A percentile compares a stretch with the other conserved stretches of the same genome.
Evolutionary conservation across 2,888 invertebrate species (phyloP).

Genomic region (Rhyacophila evoluta): DNA sequence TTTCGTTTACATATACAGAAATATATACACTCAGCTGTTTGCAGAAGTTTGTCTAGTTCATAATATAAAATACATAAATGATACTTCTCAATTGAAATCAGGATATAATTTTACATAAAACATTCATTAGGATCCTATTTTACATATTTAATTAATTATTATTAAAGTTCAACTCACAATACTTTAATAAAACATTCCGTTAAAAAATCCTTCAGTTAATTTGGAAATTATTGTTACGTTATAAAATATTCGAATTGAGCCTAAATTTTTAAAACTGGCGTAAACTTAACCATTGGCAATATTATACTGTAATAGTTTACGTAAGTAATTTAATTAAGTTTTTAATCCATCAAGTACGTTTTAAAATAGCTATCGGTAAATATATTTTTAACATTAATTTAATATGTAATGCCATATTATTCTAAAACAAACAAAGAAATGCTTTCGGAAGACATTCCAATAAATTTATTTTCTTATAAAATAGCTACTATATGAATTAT

Average conservation of each 20-base stretch:
- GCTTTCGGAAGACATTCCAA: conserved; percentile 42
- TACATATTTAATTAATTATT: background rate
- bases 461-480: conserved; percentile 29
- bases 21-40: no score
- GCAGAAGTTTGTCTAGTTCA: no score
- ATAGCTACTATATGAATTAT: background rate
- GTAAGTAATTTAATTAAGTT: background rate
- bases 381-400: background rate
- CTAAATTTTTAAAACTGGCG: background rate
- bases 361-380: background rate
- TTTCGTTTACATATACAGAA: no score
- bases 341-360: background rate
- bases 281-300: background rate
- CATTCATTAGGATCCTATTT: background rate
- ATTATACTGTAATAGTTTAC: background rate
- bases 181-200: background rate
- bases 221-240: background rate
- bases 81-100: no score
- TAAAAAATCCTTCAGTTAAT: background rate
- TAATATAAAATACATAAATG: no score
- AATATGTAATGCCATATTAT: background rate
- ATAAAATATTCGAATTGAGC: background rate
- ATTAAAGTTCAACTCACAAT: background rate
- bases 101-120: background rate
- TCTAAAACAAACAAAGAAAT: conserved; percentile 33